These are phyloP conservation scores for Oceanodroma leucorhoa DNA, from an alignment of 2,797 vertebrate species.

Conservation along the genomic window DNA sequence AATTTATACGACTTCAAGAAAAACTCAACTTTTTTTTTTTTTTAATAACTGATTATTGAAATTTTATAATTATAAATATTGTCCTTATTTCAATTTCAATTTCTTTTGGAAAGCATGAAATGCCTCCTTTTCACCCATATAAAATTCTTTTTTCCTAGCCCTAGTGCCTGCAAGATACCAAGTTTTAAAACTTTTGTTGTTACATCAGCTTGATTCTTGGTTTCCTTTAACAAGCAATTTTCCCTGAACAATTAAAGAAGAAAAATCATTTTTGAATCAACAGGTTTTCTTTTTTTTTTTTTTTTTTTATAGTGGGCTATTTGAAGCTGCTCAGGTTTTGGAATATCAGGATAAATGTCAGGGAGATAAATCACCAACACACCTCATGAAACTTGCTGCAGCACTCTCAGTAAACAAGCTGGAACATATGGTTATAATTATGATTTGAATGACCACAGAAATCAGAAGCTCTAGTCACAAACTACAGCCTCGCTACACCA, in stretches of 20 bases:
- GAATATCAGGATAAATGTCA: conserved; percentile 49
- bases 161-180: neutral
- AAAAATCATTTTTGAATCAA: neutral
- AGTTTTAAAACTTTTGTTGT: neutral
- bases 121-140: neutral
- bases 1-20: neutral
- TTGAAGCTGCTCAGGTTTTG: conserved; percentile 34
- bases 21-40: neutral
- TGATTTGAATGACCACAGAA: conserved; percentile 13
- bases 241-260: neutral
- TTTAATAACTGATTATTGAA: neutral
- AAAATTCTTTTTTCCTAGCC: neutral
- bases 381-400: conserved; percentile 28
- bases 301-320: neutral
- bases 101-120: neutral
- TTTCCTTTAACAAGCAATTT: conserved; percentile 6
- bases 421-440: conserved; percentile 36
- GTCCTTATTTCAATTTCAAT: neutral
- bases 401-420: conserved; percentile 13
- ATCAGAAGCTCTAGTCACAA: conserved; percentile 17
- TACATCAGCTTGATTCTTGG: neutral
- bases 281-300: neutral
- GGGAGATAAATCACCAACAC: conserved; percentile 45
- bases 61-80: neutral
- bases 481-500: neutral